Conservation (phyloP, 2,797 vertebrate species). For the Numenius phaeopus region DNA sequence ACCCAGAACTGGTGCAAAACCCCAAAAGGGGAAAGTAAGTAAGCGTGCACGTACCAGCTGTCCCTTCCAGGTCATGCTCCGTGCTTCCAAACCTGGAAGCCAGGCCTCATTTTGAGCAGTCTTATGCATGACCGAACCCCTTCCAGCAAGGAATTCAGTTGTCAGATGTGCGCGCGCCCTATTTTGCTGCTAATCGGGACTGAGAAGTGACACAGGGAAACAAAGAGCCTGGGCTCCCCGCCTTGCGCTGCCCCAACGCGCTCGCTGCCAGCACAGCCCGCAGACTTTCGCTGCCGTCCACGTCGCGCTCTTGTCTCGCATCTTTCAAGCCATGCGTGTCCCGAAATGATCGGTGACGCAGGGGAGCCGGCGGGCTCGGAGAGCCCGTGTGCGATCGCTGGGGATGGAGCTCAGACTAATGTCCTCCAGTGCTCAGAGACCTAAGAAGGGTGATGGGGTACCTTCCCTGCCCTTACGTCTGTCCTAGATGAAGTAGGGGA, state of each 20-base stretch:
- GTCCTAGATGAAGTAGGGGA: not conserved
- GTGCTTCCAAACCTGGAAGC: slow-evolving; percentile 39
- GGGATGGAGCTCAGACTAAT: not conserved
- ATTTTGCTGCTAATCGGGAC: slow-evolving; percentile 23
- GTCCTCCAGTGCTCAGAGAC: not conserved
- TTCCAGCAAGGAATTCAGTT: slow-evolving; percentile 49
- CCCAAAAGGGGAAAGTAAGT: not conserved
- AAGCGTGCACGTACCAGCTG: not conserved
- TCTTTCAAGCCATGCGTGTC: not conserved
- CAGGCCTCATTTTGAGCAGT: slow-evolving; percentile 40
- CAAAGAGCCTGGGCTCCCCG: not conserved
- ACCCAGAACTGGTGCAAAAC: not conserved
- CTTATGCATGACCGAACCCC: slow-evolving; percentile 56
- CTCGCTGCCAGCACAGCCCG: not conserved
- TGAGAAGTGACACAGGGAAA: slow-evolving; percentile 30
- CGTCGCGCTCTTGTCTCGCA: fast-evolving
- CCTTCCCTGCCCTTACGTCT: not conserved
- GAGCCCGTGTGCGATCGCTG: fast-evolving
- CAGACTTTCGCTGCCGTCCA: not conserved
- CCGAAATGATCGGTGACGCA: fast-evolving
- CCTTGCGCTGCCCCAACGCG: not conserved
- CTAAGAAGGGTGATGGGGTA: fast-evolving
- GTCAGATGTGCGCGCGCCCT: slow-evolving; percentile 24
- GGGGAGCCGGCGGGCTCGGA: not conserved
- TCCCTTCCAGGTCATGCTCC: slow-evolving; percentile 41